phyloP scores from a whole-genome alignment of 2,888 invertebrate genomes.

The Pteria penguin region DNA sequence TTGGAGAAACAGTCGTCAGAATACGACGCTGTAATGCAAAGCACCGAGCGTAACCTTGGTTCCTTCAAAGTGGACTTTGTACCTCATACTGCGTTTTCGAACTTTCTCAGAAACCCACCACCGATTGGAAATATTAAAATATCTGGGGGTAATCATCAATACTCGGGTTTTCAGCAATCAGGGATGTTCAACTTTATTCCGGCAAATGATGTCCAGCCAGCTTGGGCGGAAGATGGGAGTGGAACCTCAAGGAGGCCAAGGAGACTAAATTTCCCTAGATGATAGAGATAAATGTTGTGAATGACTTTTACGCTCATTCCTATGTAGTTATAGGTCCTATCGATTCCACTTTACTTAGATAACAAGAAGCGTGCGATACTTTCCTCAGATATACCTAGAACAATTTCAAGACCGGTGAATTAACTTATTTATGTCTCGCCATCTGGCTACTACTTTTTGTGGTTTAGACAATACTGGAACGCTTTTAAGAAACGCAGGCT shows the following conservation, averaged over 20 bases:
- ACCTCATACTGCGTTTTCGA: constrained; percentile 39
- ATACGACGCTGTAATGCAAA: constrained; percentile 50
- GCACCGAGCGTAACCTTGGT: constrained; percentile 35
- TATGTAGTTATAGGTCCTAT: too few species aligned
- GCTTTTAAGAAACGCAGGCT: too few species aligned
- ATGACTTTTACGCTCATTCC: too few species aligned
- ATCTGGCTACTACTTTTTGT: too few species aligned
- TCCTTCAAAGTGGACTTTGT: constrained; percentile 52
- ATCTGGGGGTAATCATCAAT: neutral
- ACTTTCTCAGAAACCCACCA: constrained; percentile 34
- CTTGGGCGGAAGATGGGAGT: neutral
- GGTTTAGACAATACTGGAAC: too few species aligned
- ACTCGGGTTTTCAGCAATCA: neutral
- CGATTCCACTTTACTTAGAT: too few species aligned
- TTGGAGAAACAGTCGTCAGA: constrained; percentile 53
- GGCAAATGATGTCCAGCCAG: neutral
- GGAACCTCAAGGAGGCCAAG: neutral
- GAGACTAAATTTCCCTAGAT: neutral
- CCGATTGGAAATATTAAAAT: constrained; percentile 32
- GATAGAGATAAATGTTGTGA: too few species aligned
- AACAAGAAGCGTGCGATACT: too few species aligned
- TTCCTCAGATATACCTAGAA: too few species aligned
- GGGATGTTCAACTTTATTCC: neutral
- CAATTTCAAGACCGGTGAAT: too few species aligned
- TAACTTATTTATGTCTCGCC: too few species aligned